Conservation (phyloP, 2,888 invertebrate species). For the Gortyna flavago region DNA sequence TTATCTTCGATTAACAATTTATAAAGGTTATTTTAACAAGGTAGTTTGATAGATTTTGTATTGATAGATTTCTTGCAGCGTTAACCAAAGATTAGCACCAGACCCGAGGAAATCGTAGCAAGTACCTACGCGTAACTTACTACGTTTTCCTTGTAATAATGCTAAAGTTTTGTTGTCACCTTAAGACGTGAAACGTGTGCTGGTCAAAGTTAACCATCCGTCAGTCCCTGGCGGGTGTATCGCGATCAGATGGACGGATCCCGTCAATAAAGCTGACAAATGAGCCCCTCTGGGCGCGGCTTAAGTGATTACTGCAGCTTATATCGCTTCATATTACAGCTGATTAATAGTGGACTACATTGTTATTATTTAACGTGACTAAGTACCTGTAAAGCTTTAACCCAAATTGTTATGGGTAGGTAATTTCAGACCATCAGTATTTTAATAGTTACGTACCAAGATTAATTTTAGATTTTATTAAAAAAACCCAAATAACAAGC, state of each 20-base stretch:
- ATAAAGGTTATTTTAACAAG: background rate
- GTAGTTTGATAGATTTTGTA: background rate
- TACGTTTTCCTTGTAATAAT: background rate
- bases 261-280: conserved; percentile 83
- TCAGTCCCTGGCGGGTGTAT: conserved; percentile 63
- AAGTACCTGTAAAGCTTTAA: conserved; percentile 2
- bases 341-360: conserved; percentile 43
- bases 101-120: background rate
- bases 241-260: conserved; percentile 74
- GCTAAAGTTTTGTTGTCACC: conserved; percentile 4
- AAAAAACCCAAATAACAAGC: background rate
- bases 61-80: too few relatives aligned
- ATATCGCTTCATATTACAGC: conserved; percentile 69
- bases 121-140: background rate
- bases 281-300: conserved; percentile 81
- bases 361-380: conserved; percentile 39
- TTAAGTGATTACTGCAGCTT: conserved; percentile 89
- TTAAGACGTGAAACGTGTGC: conserved; percentile 13
- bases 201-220: conserved; percentile 32
- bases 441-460: background rate
- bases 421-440: background rate
- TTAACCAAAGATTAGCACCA: background rate
- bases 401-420: background rate
- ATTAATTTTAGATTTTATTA: background rate
- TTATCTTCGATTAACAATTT: background rate